phyloP scores from a whole-genome alignment of 2,797 vertebrate genomes.

The Tachyglossus aculeatus region DNA sequence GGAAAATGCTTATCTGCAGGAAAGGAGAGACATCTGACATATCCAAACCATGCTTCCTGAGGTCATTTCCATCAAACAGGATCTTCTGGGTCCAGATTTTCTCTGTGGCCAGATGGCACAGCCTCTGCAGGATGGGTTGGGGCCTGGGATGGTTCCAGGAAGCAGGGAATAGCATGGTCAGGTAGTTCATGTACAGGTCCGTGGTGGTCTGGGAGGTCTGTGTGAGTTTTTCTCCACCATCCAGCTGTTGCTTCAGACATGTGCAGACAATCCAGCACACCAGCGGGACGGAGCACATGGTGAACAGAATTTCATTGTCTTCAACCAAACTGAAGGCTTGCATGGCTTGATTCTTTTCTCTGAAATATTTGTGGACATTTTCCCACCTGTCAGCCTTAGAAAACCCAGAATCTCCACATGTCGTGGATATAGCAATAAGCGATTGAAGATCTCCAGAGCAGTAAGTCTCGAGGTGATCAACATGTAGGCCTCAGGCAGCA shows the following conservation, averaged over 20 bases:
- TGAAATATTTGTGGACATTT: conserved; percentile 57
- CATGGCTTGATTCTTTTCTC: accelerated
- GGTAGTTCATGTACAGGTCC: neutral
- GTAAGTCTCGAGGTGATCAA: conserved; percentile 34
- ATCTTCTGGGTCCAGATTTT: conserved; percentile 48
- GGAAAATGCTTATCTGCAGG: conserved; percentile 17
- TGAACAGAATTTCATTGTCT: conserved; percentile 22
- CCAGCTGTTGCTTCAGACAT: conserved; percentile 31
- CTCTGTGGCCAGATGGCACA: conserved; percentile 38
- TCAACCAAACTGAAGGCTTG: neutral
- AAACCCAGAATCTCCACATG: conserved; percentile 41
- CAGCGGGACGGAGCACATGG: conserved; percentile 39
- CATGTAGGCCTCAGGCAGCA: conserved; percentile 46
- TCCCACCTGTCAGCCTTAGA: neutral
- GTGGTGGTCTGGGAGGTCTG: conserved; percentile 11
- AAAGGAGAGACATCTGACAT: conserved; percentile 16
- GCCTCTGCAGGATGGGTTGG: neutral
- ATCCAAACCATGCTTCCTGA: conserved; percentile 20
- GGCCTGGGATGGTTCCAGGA: accelerated
- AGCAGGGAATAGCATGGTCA: conserved; percentile 17
- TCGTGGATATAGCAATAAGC: neutral
- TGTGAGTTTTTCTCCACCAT: accelerated
- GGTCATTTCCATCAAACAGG: conserved; percentile 34
- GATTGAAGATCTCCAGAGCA: neutral
- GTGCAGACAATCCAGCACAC: conserved; percentile 52